Evolutionary conservation across 1,140 invertebrate species (phyloP).

Genomic region (Pseudomyrmex pallidus): DNA sequence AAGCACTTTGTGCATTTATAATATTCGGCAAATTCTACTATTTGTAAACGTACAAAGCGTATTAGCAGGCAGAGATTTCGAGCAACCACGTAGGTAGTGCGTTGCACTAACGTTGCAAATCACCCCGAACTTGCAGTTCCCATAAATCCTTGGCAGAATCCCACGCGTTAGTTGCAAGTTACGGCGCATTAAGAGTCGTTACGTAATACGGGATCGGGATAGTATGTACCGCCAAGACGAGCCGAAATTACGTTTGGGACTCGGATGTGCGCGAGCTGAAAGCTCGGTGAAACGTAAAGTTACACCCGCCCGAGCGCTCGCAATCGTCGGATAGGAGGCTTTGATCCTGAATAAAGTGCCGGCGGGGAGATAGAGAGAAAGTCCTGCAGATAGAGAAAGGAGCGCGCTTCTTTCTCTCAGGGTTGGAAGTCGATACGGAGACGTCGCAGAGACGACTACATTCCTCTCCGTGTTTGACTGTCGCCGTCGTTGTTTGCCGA

Average conservation of each 20-base stretch:
- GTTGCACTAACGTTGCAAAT: slow-evolving; percentile 21
- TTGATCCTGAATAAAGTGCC: slow-evolving; percentile 52
- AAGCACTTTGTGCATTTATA: too few species aligned
- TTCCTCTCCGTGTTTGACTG: slow-evolving; percentile 22
- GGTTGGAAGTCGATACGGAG: slow-evolving; percentile 55
- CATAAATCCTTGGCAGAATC: slow-evolving; percentile 30
- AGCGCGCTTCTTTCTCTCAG: slow-evolving; percentile 34
- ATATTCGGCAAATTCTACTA: neutral
- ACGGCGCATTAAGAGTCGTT: slow-evolving; percentile 40
- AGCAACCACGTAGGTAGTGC: neutral
- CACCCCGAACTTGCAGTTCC: slow-evolving; percentile 11
- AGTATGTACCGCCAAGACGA: slow-evolving; percentile 21
- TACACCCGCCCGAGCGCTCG: slow-evolving; percentile 40
- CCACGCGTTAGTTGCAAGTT: slow-evolving; percentile 32
- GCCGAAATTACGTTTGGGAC: slow-evolving; percentile 66
- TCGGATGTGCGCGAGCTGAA: slow-evolving; percentile 22
- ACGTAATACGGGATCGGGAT: slow-evolving; percentile 63
- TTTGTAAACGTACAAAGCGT: neutral
- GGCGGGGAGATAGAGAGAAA: slow-evolving; percentile 35
- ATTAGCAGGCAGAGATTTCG: slow-evolving; percentile 13
- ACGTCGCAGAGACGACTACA: slow-evolving; percentile 20
- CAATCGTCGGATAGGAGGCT: slow-evolving; percentile 54
- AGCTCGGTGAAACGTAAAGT: slow-evolving; percentile 52
- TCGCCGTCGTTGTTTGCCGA: slow-evolving; percentile 25
- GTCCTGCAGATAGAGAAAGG: slow-evolving; percentile 39